Evolutionary conservation across 2,888 invertebrate genomes (phyloP), one percentile per base, ranked within the genome.

Genomic region (Gymnoscelis rufifasciata): DNA sequence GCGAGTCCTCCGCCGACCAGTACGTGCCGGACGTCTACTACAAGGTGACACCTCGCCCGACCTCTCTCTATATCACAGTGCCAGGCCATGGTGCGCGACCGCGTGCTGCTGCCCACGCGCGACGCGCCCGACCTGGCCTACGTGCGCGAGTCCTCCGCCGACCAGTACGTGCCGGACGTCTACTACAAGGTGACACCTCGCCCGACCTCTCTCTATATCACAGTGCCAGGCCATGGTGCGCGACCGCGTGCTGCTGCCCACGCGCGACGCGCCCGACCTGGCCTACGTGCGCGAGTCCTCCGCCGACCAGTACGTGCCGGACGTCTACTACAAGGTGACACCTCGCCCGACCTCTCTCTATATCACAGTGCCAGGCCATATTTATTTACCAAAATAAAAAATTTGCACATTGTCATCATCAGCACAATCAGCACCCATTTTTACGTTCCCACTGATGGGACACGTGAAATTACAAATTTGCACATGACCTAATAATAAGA

Each of bases 21-120:
- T 99, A 97, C 89, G 98, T 99, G 71, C 99, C 99, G 52, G 99
- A 99, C 90, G 98, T 99, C 59, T 99, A 96, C 88, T 99, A 97
- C 86, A 98, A 96, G 94, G 56, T 55, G 11, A 12, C 4, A 8
- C 5, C 8, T 7, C 30, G 13, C 4, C 12, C 8, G 2, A 8
- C 30, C 13, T n/a, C 27, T n/a, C 13, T n/a, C 11, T 8, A 8
- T 14, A 11, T 15, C 4, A 30, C n/a, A 30, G 13, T 23, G 2
- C 41, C 41, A 11, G 33, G 41, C 14, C 11, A 13, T 12, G n/a
- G n/a, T 8, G 7, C 5, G 26, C 8, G 26, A 98, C 81, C 91
- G 93, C 68, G 96, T 97, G 23, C 23, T 29, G 7, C 11, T 6
- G 19, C 23, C 99, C 37, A 99, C 99, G 23, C 94, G 95, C 76